Evolutionary conservation across 2,888 invertebrate genomes (phyloP), one percentile per base, ranked within the genome.

Genomic region (Beris morrisii): DNA sequence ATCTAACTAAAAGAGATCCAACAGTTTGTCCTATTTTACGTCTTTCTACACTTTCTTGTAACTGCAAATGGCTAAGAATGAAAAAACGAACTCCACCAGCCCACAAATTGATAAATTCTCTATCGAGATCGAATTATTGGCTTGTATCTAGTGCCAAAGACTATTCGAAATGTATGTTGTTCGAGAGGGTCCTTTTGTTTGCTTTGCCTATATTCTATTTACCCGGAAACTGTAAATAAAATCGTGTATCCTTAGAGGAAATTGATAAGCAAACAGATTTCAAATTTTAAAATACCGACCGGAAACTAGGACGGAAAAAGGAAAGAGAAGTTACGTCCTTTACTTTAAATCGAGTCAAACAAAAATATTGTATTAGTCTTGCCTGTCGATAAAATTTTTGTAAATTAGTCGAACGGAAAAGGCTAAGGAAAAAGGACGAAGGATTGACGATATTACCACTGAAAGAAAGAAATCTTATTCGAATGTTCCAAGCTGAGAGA

Each of bases 231-330:
- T 52, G 57, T 67, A 67, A 67, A 67, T 67, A 67, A 64, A 67
- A 32, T 61, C 48, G 52, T 58, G 58, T 64, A 67, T 67, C 67
- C 67, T 67, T 32, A 46, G 30, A 67, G 67, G 67, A 67, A 67
- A 67, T 64, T 67, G 67, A 64, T 64, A 67, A 64, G 64, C 64
- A 67, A 67, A 64, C 58, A 67, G 52, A 65, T 57, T 65, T 65
- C 30, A 57, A 57, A 57, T 50, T 65, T 65, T 57, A 57, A 65
- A 65, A n/a, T 31, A 4, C 48, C 54, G 44, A 56, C 65, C 57
- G 65, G 65, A 65, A 65, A 65, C 65, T 12, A 38, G 22, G 15
- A 38, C 52, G 50, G 50, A 50, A 61, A 61, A 38, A 31, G 38
- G 50, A 56, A 48, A 50, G 38, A 50, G 12, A 22, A 2, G 50